These are phyloP conservation scores for Caiman crocodilus DNA, from an alignment of 2,797 vertebrate species.

Conservation along the genomic window DNA sequence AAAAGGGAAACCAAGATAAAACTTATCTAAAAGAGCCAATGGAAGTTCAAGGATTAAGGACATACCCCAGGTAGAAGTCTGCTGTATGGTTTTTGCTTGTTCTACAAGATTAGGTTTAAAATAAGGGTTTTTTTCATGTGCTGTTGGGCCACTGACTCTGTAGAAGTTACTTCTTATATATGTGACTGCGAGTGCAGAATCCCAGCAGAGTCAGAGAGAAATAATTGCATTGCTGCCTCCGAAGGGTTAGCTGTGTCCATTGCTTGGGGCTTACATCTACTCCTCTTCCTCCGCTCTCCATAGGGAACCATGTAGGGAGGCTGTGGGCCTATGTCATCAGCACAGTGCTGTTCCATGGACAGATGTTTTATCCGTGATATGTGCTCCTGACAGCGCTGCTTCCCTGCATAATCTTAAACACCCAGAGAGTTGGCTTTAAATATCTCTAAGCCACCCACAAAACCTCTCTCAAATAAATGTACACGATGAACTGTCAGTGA, in stretches of 20 bases:
- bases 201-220: background rate
- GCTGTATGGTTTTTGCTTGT: too few relatives aligned
- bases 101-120: too few relatives aligned
- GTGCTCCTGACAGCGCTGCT: background rate
- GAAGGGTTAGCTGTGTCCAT: background rate
- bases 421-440: rapidly evolving
- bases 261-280: background rate
- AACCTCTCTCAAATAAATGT: background rate
- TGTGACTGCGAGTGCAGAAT: background rate
- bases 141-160: background rate
- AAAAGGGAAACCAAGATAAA: too few relatives aligned
- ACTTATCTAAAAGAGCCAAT: too few relatives aligned
- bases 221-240: background rate
- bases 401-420: background rate
- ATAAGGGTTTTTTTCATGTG: too few relatives aligned
- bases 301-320: background rate
- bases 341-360: background rate
- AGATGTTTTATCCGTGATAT: rapidly evolving
- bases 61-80: too few relatives aligned
- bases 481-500: background rate
- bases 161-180: background rate
- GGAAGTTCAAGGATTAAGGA: too few relatives aligned
- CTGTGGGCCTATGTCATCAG: too few relatives aligned
- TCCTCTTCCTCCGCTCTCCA: background rate
- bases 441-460: background rate